phyloP scores from a whole-genome alignment of 2,797 vertebrate genomes.

The Columba guinea region DNA sequence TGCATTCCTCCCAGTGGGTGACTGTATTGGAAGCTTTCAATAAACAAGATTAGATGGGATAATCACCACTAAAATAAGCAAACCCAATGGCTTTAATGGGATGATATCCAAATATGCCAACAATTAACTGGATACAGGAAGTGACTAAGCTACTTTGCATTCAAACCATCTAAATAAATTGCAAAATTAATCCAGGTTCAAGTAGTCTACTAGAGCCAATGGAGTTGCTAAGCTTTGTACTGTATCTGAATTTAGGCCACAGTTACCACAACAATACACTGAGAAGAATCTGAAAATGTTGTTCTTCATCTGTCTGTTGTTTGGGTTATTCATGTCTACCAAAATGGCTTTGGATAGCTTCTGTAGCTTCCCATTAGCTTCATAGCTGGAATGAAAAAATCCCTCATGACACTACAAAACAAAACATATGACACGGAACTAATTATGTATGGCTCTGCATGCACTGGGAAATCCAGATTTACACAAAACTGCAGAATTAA shows the following conservation, averaged over 20 bases:
- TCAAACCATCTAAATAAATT: conserved; percentile 1
- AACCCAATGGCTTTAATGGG: conserved; percentile 28
- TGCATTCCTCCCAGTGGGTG: conserved; percentile 27
- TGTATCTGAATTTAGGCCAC: background rate
- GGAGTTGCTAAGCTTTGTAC: background rate
- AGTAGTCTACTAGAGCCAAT: background rate
- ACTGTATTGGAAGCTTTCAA: conserved; percentile 39
- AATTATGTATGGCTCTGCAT: background rate
- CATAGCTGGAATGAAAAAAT: background rate
- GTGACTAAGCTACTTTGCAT: conserved; percentile 39
- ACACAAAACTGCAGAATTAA: background rate
- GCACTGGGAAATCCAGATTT: background rate
- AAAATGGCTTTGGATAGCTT: conserved; percentile 6
- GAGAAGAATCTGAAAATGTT: background rate
- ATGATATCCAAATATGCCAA: conserved; percentile 31
- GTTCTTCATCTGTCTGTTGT: background rate
- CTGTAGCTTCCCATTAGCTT: background rate
- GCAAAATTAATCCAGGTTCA: background rate
- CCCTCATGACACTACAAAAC: background rate
- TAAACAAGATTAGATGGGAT: conserved; percentile 60
- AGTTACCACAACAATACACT: background rate
- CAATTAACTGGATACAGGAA: conserved; percentile 27
- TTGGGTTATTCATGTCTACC: background rate
- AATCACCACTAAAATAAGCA: conserved; percentile 40
- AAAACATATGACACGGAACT: background rate